These are phyloP conservation scores for Athalia cordata DNA, from an alignment of 2,888 invertebrate genomes.

Conservation along the genomic window DNA sequence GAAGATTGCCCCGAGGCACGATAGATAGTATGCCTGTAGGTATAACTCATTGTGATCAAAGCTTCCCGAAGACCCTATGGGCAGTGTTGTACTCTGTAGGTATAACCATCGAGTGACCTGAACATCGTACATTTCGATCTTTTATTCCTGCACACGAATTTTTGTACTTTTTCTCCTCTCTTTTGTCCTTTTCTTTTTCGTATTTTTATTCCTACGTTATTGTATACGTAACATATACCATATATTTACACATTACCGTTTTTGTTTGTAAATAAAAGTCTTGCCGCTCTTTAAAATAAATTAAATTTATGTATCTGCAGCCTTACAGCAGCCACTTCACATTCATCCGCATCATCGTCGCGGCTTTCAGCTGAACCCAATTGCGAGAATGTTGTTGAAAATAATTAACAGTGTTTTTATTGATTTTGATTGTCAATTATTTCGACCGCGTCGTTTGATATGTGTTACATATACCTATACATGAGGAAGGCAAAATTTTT, in stretches of 20 bases:
- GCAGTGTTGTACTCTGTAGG: no score
- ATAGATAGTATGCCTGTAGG: neutral
- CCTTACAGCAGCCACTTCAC: conserved; percentile 20
- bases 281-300: no score
- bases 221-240: no score
- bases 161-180: no score
- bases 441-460: neutral
- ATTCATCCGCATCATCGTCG: neutral
- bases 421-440: neutral
- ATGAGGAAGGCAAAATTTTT: no score
- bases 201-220: no score
- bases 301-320: no score
- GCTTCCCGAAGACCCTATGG: neutral
- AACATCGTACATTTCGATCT: neutral
- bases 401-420: conserved; percentile 8
- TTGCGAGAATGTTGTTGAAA: neutral
- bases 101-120: neutral
- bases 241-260: no score
- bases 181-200: no score
- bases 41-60: neutral
- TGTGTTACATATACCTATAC: no score
- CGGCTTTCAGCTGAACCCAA: neutral
- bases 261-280: no score
- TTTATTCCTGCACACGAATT: no score
- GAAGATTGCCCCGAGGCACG: neutral